Conservation (phyloP, 2,113 vertebrate genomes). For the Syngnathus scovelli region DNA sequence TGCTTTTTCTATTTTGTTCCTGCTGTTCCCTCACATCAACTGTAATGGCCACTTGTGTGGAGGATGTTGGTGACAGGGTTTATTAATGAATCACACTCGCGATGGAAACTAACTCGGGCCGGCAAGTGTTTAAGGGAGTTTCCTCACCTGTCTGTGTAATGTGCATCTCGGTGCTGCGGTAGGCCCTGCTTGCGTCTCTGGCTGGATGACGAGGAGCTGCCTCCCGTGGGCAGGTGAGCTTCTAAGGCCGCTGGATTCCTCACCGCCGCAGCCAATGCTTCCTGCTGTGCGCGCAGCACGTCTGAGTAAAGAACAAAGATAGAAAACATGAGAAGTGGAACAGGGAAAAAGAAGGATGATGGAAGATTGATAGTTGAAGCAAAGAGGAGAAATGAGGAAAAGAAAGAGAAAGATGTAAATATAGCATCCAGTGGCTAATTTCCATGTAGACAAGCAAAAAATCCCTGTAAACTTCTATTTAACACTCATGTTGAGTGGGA, state of each 20-base stretch:
- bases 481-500: background rate
- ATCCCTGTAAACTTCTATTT: slow-evolving; percentile 16
- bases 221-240: slow-evolving; percentile 81
- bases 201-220: slow-evolving; percentile 73
- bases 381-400: background rate
- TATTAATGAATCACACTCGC: slow-evolving; percentile 28
- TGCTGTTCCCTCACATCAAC: slow-evolving; percentile 16
- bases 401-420: slow-evolving; percentile 14
- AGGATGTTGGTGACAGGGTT: slow-evolving; percentile 22
- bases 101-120: slow-evolving; percentile 2
- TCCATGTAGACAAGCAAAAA: slow-evolving; percentile 9
- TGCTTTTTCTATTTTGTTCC: slow-evolving; percentile 15
- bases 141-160: slow-evolving; percentile 86
- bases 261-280: slow-evolving; percentile 76
- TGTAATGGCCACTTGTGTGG: slow-evolving; percentile 1
- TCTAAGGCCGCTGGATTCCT: slow-evolving; percentile 81
- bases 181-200: slow-evolving; percentile 91
- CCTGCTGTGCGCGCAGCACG: slow-evolving; percentile 84
- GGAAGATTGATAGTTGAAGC: slow-evolving; percentile 21
- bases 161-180: slow-evolving; percentile 83
- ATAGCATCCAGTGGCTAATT: slow-evolving; percentile 21
- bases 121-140: background rate
- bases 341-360: slow-evolving; percentile 11
- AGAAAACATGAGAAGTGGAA: slow-evolving; percentile 1
- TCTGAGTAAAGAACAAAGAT: slow-evolving; percentile 63